phyloP scores from a whole-genome alignment of 2,113 vertebrate species.

The Macrotis lagotis region DNA sequence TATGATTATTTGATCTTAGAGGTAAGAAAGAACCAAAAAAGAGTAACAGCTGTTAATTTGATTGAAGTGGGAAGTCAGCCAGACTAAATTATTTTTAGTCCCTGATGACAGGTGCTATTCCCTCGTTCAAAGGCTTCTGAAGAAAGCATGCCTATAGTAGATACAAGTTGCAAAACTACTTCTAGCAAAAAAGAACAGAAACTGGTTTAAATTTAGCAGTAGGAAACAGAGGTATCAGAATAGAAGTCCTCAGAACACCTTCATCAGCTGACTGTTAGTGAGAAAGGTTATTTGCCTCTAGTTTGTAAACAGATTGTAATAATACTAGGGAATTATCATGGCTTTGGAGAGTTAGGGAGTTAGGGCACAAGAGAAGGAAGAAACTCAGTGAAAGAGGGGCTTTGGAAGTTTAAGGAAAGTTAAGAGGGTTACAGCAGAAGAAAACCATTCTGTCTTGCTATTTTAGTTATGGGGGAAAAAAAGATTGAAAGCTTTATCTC shows the following conservation, averaged over 20 bases:
- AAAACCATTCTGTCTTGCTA: not conserved
- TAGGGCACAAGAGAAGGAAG: slow-evolving; percentile 21
- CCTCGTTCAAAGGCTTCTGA: slow-evolving; percentile 12
- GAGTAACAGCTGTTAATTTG: slow-evolving; percentile 69
- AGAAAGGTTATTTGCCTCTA: not conserved
- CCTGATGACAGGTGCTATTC: slow-evolving; percentile 14
- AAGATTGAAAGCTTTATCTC: slow-evolving; percentile 25
- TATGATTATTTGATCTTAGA: slow-evolving; percentile 16
- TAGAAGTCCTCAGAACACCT: not conserved
- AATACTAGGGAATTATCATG: not conserved
- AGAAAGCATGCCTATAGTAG: not conserved
- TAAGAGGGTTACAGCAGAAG: not conserved
- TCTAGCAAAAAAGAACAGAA: slow-evolving; percentile 42
- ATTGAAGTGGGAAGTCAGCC: slow-evolving; percentile 65
- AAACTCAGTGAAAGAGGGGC: not conserved
- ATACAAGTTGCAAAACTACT: slow-evolving; percentile 26
- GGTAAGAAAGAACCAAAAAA: slow-evolving; percentile 46
- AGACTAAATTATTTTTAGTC: slow-evolving; percentile 68
- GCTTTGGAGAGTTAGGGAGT: slow-evolving; percentile 4
- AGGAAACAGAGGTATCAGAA: not conserved
- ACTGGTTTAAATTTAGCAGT: not conserved
- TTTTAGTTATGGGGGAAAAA: not conserved
- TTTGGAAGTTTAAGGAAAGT: not conserved
- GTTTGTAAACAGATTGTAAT: slow-evolving; percentile 22
- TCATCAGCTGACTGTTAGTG: not conserved